A percentile compares a stretch with the other conserved stretches of the same genome.
Evolutionary conservation across 2,797 vertebrate genomes (phyloP).

Genomic region (Coreius guichenoti): DNA sequence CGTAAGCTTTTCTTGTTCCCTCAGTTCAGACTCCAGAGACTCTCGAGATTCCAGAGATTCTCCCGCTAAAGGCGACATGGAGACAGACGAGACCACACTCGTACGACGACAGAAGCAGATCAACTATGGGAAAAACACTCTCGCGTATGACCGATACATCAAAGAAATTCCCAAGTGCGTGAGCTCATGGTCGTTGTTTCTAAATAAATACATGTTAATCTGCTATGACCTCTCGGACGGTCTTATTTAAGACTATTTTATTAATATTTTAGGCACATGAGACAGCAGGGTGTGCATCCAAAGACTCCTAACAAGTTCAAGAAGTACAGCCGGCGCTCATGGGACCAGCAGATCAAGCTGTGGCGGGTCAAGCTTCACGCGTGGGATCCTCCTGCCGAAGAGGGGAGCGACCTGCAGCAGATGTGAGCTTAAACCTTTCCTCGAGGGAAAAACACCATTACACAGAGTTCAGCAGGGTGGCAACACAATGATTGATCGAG

Average conservation of each 20-base stretch:
- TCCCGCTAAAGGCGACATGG: constrained; percentile 80
- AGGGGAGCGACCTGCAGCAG: constrained; percentile 77
- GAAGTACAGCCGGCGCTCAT: constrained; percentile 96
- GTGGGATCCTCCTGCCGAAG: constrained; percentile 90
- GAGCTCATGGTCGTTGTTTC: background rate
- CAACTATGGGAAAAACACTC: constrained; percentile 96
- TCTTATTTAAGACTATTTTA: background rate
- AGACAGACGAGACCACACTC: constrained; percentile 89
- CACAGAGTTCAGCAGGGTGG: background rate
- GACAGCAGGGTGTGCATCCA: constrained; percentile 90
- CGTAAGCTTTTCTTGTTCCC: constrained; percentile 4
- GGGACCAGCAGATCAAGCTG: constrained; percentile 98
- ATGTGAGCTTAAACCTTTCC: constrained; percentile 72
- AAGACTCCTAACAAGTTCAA: constrained; percentile 97
- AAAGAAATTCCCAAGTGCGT: constrained; percentile 92
- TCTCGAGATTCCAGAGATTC: constrained; percentile 82
- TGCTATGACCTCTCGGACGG: accelerated
- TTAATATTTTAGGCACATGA: constrained; percentile 79
- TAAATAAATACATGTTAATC: too few species aligned
- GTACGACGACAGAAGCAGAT: constrained; percentile 97
- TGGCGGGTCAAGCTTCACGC: constrained; percentile 95
- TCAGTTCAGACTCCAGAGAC: constrained; percentile 82
- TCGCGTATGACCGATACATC: constrained; percentile 93
- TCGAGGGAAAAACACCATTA: too few species aligned
- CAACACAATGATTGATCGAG: background rate